Base-by-base conservation (phyloP, 2,113 vertebrate genomes). In the Eptatretus burgeri region DNA sequence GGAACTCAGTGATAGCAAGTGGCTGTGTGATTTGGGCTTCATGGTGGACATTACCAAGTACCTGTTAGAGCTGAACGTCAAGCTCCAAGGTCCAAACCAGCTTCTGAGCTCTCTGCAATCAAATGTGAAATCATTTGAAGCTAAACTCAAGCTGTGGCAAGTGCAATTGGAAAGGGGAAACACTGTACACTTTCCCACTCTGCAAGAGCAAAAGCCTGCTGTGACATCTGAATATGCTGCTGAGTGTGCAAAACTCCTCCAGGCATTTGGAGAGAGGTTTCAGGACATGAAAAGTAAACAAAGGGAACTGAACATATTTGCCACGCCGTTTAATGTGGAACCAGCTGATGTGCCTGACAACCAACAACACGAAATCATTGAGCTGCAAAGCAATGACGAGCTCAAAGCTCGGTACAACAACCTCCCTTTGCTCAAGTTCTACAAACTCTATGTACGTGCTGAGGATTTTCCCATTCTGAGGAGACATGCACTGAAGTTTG, bases 341-440 rank as follows among this genome's bases (percentile, higher is more conserved):
- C 62, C 70, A 70, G 69, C 69, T 66, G 65, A 67, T 69, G 50
- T 70, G 64, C 64, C 71, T 69, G 65, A 70, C 62, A 71, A 67
- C 67, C 65, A 73, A 62, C 69, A 72, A 68, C 70, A 65, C 63
- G 66, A 70, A 71, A 64, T 68, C 64, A 69, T 60, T 65, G 56
- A 70, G 65, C 68, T 74, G 70, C 68, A 74, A 73, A 74, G 70
- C 51, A 68, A 72, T 50, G 66, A 66, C 66, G 64, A 73, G 65
- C 63, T 72, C 67, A 66, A 66, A 64, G 67, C 70, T 70, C 72
- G 67, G 66, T 71, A 70, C 65, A 69, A 52, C 62, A 74, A 66
- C 70, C 68, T 69, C 52, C 66, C 64, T 66, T 68, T 72, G 68
- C 66, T 70, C 51, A 67, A 68, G 64, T 73, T 72, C 67, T 66